Percentiles rank a stretch among this genome's conserved stretches.
Evolutionary conservation across 2,113 vertebrate species (phyloP).

Genomic region (Dascyllus trimaculatus): DNA sequence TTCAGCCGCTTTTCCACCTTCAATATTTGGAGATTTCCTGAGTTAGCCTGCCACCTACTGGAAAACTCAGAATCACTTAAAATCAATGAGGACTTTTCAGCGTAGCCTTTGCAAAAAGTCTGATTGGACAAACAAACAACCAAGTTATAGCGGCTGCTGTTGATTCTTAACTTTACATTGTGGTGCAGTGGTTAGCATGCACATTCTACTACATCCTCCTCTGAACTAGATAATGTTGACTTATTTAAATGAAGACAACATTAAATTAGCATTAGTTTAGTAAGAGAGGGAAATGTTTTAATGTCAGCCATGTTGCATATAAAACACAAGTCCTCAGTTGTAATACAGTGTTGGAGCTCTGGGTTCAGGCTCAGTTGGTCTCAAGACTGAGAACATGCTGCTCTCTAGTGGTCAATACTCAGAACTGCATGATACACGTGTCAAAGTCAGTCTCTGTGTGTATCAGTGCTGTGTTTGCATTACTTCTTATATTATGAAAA

Average conservation of each 20-base stretch:
- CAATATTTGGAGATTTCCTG: not conserved
- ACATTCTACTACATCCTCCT: not conserved
- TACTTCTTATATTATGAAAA: not conserved
- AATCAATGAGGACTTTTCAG: too few relatives aligned
- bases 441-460: too few relatives aligned
- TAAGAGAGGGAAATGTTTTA: too few relatives aligned
- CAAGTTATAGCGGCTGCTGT: too few relatives aligned
- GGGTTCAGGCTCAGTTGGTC: not conserved
- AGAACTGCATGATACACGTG: slow-evolving; percentile 13
- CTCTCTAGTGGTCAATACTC: slow-evolving; percentile 41
- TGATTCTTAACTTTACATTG: too few relatives aligned
- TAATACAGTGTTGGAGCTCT: accelerated
- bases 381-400: slow-evolving; percentile 15
- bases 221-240: not conserved
- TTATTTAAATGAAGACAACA: not conserved
- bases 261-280: not conserved
- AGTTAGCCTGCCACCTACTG: slow-evolving; percentile 68
- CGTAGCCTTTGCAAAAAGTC: too few relatives aligned
- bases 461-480: not conserved
- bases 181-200: not conserved
- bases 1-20: slow-evolving; percentile 1
- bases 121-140: too few relatives aligned
- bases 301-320: not conserved
- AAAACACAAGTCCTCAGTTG: not conserved
- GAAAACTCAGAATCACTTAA: not conserved